A percentile compares a stretch with the other conserved stretches of the same genome.
Evolutionary conservation across 2,797 vertebrate species (phyloP).

Genomic region (Hypotaenidia philippensis): DNA sequence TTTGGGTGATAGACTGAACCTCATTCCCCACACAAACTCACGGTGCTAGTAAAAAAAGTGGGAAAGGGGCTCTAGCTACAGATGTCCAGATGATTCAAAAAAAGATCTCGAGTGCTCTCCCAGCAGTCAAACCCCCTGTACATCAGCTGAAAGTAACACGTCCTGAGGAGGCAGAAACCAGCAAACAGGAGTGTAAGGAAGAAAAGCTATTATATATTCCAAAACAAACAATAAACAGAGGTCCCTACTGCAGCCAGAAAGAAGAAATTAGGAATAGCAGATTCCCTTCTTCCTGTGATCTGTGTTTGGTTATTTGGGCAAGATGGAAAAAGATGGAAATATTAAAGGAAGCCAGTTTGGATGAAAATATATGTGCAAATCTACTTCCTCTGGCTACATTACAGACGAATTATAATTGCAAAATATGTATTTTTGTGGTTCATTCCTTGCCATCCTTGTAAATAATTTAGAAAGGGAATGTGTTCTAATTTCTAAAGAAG

Average conservation of each 20-base stretch:
- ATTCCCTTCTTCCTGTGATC: not conserved
- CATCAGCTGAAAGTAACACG: not conserved
- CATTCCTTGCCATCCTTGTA: not conserved
- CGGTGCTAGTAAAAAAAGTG: not conserved
- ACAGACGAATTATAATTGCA: not conserved
- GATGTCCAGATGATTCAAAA: not conserved
- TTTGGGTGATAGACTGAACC: not conserved
- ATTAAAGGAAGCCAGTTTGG: not conserved
- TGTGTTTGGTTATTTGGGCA: not conserved
- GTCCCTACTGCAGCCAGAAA: not conserved
- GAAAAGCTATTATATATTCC: not conserved
- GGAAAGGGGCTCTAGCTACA: not conserved
- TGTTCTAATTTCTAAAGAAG: not conserved
- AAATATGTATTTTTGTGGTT: conserved; percentile 19
- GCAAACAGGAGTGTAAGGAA: not conserved
- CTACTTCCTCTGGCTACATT: not conserved
- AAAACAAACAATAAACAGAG: conserved; percentile 16
- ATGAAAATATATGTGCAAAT: conserved; percentile 21
- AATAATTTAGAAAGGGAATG: conserved; percentile 24
- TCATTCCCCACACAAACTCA: accelerated
- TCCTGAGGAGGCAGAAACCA: not conserved
- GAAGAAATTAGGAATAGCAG: conserved; percentile 6
- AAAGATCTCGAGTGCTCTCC: not conserved
- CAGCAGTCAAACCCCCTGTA: not conserved
- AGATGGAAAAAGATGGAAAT: conserved; percentile 21